phyloP scores from a whole-genome alignment of 2,797 vertebrate genomes.

The Poecile montanus region DNA sequence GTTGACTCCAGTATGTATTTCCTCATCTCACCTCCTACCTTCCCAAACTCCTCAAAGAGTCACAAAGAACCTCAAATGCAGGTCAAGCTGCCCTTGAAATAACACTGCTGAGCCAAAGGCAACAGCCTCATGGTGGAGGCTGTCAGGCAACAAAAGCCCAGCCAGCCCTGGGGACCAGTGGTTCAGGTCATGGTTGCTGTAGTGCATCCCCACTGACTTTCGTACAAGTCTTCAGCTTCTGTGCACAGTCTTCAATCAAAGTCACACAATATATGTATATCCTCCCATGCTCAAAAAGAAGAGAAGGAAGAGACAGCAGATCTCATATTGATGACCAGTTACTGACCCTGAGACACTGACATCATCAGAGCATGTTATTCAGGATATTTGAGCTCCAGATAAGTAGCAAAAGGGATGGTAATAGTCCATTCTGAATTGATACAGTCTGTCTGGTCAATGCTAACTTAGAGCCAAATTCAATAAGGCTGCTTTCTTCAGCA shows the following conservation, averaged over 20 bases:
- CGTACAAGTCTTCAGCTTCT: not conserved
- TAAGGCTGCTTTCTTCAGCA: constrained; percentile 29
- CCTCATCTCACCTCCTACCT: not conserved
- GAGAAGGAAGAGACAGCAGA: not conserved
- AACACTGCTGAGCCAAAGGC: not conserved
- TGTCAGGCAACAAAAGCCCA: not conserved
- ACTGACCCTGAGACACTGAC: constrained; percentile 12
- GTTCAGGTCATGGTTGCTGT: not conserved
- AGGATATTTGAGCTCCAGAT: not conserved
- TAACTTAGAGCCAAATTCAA: constrained; percentile 46
- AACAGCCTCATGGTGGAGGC: not conserved
- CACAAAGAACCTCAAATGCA: not conserved
- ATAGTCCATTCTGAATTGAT: constrained; percentile 25
- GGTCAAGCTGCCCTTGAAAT: not conserved
- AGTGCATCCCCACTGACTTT: not conserved
- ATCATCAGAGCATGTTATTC: not conserved
- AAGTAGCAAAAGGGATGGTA: not conserved
- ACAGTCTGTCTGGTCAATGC: not conserved
- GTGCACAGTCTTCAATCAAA: not conserved
- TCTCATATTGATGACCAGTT: not conserved
- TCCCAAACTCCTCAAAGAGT: not conserved
- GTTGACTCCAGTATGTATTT: not conserved
- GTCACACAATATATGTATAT: not conserved
- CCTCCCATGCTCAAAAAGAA: not conserved
- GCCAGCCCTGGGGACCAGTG: not conserved